Conservation (phyloP, 2,113 vertebrate species). For the Acanthochromis polyacanthus region DNA sequence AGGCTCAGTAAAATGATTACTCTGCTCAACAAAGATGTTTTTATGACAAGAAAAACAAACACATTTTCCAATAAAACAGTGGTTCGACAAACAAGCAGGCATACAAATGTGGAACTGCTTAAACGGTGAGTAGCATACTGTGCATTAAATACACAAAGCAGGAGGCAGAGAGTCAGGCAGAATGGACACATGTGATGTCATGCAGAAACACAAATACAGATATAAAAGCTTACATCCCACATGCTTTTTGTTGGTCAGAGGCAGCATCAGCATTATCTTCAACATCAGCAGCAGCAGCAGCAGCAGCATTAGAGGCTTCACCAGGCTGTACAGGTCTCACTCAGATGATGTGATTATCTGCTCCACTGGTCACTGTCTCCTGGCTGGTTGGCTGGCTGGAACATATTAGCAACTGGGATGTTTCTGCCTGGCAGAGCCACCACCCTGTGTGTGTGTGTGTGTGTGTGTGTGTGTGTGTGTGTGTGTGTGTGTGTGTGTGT, state of each 20-base stretch:
- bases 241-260: constrained; percentile 31
- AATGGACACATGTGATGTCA: constrained; percentile 17
- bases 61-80: constrained; percentile 40
- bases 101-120: background rate
- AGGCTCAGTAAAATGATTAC: constrained; percentile 56
- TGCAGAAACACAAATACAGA: constrained; percentile 7
- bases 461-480: constrained; percentile 14
- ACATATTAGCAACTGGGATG: constrained; percentile 83
- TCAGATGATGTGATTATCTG: constrained; percentile 80
- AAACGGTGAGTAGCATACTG: background rate
- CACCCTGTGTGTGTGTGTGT: constrained; percentile 36
- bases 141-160: constrained; percentile 13
- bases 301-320: constrained; percentile 51
- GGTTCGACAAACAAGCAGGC: constrained; percentile 21
- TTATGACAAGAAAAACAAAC: constrained; percentile 38
- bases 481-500: constrained; percentile 9
- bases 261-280: constrained; percentile 46
- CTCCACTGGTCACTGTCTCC: constrained; percentile 80
- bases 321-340: constrained; percentile 68
- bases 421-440: constrained; percentile 80
- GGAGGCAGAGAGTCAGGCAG: constrained; percentile 24
- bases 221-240: constrained; percentile 10
- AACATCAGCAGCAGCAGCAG: constrained; percentile 34
- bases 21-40: constrained; percentile 65
- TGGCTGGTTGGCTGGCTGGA: constrained; percentile 68